Evolutionary conservation across 2,113 vertebrate genomes (phyloP), one percentile per base, ranked within the genome.

Genomic region (Microcebus tavaratra): DNA sequence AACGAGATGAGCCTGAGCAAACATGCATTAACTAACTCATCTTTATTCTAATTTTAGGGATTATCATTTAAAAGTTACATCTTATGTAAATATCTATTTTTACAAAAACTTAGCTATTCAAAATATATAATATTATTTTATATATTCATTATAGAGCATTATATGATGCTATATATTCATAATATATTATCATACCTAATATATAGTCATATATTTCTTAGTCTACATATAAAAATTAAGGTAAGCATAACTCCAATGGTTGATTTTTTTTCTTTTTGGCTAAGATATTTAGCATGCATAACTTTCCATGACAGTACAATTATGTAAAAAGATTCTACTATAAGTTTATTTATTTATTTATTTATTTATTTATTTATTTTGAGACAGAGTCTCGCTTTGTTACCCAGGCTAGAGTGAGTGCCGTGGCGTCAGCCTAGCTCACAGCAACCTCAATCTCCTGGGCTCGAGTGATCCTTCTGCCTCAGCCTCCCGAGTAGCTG

Each of bases 221-320:
- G 34, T 82, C 31, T 94, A 50, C 55, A 67, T 68, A 63, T 31
- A 84, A 82, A 96, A 89, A 59, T 88, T 90, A 96, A 89, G 31
- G 21, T 81, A 86, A 31, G 55, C 4, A 55, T 31, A 91, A 45
- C 15, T 25, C 6, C 78, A 55, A 59, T 75, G 6, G 6, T 78
- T 68, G 25, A 50, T 3, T 78, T 67, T 84, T 76, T 67, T 87
- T 76, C 25, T 70, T 84, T 86, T 87, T 67, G 15, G 6, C 50
- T 76, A 72, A 90, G 25, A 45, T 78, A 83, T 39, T 94, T 85
- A 94, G 1, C 7, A 42, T 80, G 3, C 1, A 75, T 82, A 36
- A 59, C 17, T 90, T 95, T 75, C 55, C 4, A 57, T 96, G 79
- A 90, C 7, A 88, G 53, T 72, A 73, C 1, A 34, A 67, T 79